A percentile compares a stretch with the other conserved stretches of the same genome.
Evolutionary conservation across 2,113 vertebrate species (phyloP).

Genomic region (Manacus vitellinus): DNA sequence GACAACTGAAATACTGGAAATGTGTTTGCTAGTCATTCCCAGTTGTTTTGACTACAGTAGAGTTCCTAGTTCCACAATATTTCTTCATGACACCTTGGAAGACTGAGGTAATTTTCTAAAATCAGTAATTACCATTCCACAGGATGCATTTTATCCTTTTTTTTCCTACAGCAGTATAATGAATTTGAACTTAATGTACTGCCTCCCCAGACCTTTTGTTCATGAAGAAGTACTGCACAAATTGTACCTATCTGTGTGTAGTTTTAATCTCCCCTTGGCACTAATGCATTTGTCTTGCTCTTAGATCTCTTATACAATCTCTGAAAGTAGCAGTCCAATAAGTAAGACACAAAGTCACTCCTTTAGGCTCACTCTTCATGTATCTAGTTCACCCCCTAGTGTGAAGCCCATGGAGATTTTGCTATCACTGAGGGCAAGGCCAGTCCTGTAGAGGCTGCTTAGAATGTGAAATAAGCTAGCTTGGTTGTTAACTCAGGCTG

Average conservation of each 20-base stretch:
- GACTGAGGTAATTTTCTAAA: neutral
- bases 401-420: neutral
- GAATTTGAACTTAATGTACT: neutral
- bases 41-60: neutral
- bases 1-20: neutral
- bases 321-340: neutral
- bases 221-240: neutral
- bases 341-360: neutral
- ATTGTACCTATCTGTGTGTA: neutral
- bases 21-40: neutral
- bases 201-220: neutral
- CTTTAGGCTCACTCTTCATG: neutral
- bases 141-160: neutral
- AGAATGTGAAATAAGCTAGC: neutral
- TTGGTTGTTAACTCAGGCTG: neutral
- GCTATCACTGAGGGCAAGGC: neutral
- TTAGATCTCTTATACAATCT: neutral
- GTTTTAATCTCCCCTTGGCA: neutral
- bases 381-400: neutral
- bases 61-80: neutral
- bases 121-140: neutral
- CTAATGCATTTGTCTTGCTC: neutral
- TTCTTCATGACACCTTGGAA: neutral
- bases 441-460: neutral
- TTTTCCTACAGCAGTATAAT: neutral